Base-by-base conservation (phyloP, 2,888 invertebrate species). In the Dendrolimus pini region DNA sequence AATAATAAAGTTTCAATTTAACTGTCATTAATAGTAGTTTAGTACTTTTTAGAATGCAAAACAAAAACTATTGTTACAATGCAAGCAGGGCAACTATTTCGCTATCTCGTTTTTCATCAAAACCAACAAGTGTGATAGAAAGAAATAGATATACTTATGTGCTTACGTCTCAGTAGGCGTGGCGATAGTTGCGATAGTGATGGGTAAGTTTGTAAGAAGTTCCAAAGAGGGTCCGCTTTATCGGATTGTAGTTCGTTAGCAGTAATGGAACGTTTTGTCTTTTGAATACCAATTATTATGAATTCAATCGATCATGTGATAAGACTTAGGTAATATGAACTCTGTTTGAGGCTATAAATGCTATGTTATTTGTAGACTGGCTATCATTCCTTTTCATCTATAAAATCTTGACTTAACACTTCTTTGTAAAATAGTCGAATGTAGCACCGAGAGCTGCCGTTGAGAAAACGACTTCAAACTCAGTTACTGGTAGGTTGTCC, bases 201-300 rank as follows among this genome's bases (percentile, higher is more conserved):
- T 30, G 79, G 80, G 75, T 74, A 84, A 89, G 82, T 89, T 89
- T 80, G 74, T 80, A 88, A 89, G 89, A 89, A 89, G 84, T 89
- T 89, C 81, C 70, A 77, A 85, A 87, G 84, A 82, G 88, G 82
- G 84, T 76, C 74, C 78, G 71, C 85, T 86, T 89, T 89, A 89
- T 87, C 86, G 84, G 82, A 86, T 89, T 89, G 85, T 84, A 77
- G 77, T 77, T 69, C 65, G 72, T 73, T 74, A 67, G 70, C 70
- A 71, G 70, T 71, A 70, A 72, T 68, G 70, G 71, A 62, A 73
- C 67, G 65, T 62, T 71, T 71, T 68, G 70, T 72, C 72, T 75
- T 79, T 78, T 70, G 70, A 78, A 83, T 47, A 47, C 47, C 47
- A 47, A 47, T 30, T 30, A 30, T 30, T 47, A 47, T 47, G 47